Base-by-base conservation (phyloP, 1,140 invertebrate genomes). In the Drosophila equinoxialis region DNA sequence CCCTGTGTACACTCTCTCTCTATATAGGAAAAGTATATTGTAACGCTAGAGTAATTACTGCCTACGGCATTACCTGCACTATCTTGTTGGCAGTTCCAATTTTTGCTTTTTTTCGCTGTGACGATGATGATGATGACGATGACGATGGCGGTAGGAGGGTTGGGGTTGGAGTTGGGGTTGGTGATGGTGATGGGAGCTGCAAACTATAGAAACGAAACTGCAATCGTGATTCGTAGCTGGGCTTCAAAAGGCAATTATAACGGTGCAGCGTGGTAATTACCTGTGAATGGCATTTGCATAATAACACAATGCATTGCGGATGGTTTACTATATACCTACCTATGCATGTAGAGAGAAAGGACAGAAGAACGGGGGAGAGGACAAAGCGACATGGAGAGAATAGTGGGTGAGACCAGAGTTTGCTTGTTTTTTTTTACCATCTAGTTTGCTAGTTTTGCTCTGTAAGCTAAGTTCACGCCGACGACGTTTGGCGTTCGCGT, bases 201-300 rank as follows among this genome's bases (percentile, higher is more conserved):
- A 30, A 60, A 57, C 55, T 62, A 51, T 51, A 51, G 61, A 20
- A 62, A 80, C 73, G 72, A 51, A 77, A 68, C 68, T 80, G 78
- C 81, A 78, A 79, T 89, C 82, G 89, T 86, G 89, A 90, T 90
- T 90, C 81, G 84, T 90, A 87, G 81, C 74, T 82, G 80, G 87
- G 87, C 87, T 87, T 89, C 74, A 83, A 90, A 79, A 51, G 72
- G 90, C 90, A 91, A 91, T 91, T 91, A 91, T 91, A 91, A 91
- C 90, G 90, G 90, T 71, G 83, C 90, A 79, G 83, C 82, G 85
- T 82, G 80, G 90, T 86, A 91, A 91, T 91, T 91, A 86, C 79
- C 84, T 87, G 84, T 89, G 84, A 87, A 87, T 89, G 84, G 67
- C 83, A 91, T 91, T 91, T 91, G 90, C 90, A 87, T 87, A 87